Evolutionary conservation across 2,113 vertebrate genomes (phyloP), one percentile per base, ranked within the genome.

Genomic region (Agapornis roseicollis): DNA sequence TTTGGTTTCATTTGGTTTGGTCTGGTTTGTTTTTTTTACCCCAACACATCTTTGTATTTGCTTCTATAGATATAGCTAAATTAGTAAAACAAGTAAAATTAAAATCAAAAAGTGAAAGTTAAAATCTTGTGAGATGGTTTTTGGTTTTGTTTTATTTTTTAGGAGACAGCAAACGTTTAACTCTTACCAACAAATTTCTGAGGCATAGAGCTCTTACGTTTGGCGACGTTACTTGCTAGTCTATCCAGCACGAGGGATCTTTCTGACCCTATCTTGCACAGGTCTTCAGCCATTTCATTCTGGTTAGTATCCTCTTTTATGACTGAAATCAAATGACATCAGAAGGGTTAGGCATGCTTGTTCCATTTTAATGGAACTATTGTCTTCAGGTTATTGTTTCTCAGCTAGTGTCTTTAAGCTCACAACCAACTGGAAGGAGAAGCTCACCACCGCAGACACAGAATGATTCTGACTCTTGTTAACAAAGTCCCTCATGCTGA

Each of bases 151-250:
- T 93, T 88, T 52, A 39, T 47, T 70, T 93, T 96, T 97, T 95
- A 98, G 95, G 98, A 99, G 97, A 98, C 98, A 99, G 98, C 98
- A 98, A 98, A 98, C 97, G 49, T 98, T 98, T 96, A 97, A 98
- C 98, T 99, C 99, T 99, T 99, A 99, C 99, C 99, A 98, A 99
- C 98, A 99, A 99, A 99, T 99, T 99, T 99, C 99, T 99, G 99
- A 98, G 99, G 99, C 99, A 99, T 99, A 99, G 99, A 99, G 98
- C 99, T 99, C 98, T 99, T 99, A 99, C 99, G 99, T 98, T 99
- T 99, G 98, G 99, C 99, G 98, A 99, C 99, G 98, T 99, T 99
- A 99, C 99, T 99, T 98, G 99, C 99, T 98, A 99, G 98, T 98
- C 99, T 99, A 99, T 99, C 99, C 99, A 99, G 99, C 98, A 99